These are phyloP conservation scores for Hystrix brachyura DNA, from an alignment of 2,113 vertebrate genomes.

Conservation along the genomic window DNA sequence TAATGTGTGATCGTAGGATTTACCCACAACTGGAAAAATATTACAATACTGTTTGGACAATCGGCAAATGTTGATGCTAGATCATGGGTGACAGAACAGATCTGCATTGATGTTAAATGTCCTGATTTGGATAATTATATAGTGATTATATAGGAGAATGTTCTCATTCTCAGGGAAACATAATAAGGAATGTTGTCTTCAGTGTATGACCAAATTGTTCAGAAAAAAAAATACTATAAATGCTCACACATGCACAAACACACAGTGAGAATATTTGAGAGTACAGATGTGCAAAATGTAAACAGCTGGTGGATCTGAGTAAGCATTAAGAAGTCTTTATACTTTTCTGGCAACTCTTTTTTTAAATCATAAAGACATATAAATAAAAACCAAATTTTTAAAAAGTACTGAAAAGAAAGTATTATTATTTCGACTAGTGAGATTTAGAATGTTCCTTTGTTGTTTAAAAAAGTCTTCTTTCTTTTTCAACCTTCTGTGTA, in stretches of 20 bases:
- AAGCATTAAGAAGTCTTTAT: fast-evolving
- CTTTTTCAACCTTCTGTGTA: background rate
- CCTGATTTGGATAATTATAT: background rate
- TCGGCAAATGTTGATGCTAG: background rate
- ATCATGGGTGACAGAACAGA: background rate
- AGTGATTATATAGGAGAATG: background rate
- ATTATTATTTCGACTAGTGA: background rate
- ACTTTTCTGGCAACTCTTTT: background rate
- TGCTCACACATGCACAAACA: background rate
- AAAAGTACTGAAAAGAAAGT: background rate
- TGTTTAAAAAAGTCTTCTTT: background rate
- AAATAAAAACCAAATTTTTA: background rate
- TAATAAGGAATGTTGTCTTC: background rate
- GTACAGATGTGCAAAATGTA: background rate
- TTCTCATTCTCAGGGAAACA: background rate
- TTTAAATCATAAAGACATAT: background rate
- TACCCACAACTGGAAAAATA: fast-evolving
- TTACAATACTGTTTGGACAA: fast-evolving
- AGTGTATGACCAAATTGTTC: background rate
- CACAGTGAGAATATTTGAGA: background rate
- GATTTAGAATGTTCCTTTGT: background rate
- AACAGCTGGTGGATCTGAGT: no score
- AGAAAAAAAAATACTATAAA: background rate
- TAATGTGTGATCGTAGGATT: background rate
- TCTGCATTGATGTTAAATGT: background rate